Conservation (phyloP, 1,140 invertebrate genomes). For the Euwallacea fornicatus region DNA sequence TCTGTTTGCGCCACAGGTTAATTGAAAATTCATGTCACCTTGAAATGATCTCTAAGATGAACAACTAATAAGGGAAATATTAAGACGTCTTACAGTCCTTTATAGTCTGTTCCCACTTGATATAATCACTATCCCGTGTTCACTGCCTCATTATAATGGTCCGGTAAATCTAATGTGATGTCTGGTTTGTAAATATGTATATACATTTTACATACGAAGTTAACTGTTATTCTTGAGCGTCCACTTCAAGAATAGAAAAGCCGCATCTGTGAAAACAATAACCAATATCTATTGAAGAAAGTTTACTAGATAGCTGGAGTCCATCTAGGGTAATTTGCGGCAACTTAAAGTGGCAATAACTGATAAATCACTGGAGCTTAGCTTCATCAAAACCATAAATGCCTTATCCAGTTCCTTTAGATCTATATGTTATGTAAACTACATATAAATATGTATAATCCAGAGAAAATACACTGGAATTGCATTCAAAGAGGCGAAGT, state of each 20-base stretch:
- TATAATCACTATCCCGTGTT: no score
- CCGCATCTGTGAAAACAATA: slow-evolving; percentile 79
- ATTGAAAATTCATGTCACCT: no score
- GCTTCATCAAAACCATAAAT: slow-evolving; percentile 86
- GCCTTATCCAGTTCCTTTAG: slow-evolving; percentile 91
- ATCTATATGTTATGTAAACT: slow-evolving; percentile 94
- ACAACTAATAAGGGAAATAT: no score
- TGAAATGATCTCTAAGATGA: no score
- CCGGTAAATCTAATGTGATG: no score
- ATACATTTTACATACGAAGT: no score
- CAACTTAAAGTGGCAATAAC: slow-evolving; percentile 88
- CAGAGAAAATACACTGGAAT: slow-evolving; percentile 93
- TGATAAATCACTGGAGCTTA: slow-evolving; percentile 75
- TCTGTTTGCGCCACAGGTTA: no score
- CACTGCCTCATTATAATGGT: no score
- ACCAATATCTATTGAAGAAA: slow-evolving; percentile 85
- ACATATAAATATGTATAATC: slow-evolving; percentile 94
- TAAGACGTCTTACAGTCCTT: no score
- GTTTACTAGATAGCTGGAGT: slow-evolving; percentile 73
- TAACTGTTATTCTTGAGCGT: slow-evolving; percentile 77
- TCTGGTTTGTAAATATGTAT: no score
- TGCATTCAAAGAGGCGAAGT: slow-evolving; percentile 96
- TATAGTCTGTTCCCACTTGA: no score
- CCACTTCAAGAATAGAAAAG: slow-evolving; percentile 91
- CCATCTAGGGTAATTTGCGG: slow-evolving; percentile 87